Evolutionary conservation across 92 coral and sea anemone species (phyloP), one percentile per base, ranked within the genome.

Genomic region (Actinostola sp.): DNA sequence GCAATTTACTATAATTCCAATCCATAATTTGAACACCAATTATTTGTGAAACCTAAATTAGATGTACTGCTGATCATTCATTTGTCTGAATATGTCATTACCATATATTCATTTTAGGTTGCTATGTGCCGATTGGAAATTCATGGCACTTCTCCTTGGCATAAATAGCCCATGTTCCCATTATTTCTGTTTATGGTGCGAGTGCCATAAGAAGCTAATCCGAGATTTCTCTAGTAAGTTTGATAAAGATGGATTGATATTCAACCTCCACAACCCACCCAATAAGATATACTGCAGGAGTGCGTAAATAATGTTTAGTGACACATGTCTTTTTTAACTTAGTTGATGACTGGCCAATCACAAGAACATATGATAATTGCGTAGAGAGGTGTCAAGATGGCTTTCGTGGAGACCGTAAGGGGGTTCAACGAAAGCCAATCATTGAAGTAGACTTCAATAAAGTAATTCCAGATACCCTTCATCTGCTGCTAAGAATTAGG

Each of bases 71-170:
- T 14, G 54, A 23, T 55, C 30, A 23, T 5, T 28, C 21, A 55
- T 39, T 39, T 39, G 45, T 39, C 14, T 14, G 14, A 39, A 39
- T 14, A 39, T 39, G 14, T 39, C 14, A 7, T 39, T 7, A 39
- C 14, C 14, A 39, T 7, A 39, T 7, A 39, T 24, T 8, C 21
- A 49, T 15, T 62, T 62, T 1, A 75, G 81, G 81, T 29, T 61
- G 14, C 11, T 75, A n/a, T 75, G 81, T 51, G 67, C 62, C 17
- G 81, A 75, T 64, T 62, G 72, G 72, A 63, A 75, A 50, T 75
- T 75, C 31, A 54, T 75, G 34, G 81, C 72, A 8, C 42, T 73
- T 23, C 57, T 75, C 16, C 63, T 75, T 42, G 82, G 82, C 28
- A 56, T 76, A 3, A 50, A 39, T 44, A 44, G 67, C 16, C 72